Base-by-base conservation (phyloP, 2,113 vertebrate species). In the Antigone vipio region DNA sequence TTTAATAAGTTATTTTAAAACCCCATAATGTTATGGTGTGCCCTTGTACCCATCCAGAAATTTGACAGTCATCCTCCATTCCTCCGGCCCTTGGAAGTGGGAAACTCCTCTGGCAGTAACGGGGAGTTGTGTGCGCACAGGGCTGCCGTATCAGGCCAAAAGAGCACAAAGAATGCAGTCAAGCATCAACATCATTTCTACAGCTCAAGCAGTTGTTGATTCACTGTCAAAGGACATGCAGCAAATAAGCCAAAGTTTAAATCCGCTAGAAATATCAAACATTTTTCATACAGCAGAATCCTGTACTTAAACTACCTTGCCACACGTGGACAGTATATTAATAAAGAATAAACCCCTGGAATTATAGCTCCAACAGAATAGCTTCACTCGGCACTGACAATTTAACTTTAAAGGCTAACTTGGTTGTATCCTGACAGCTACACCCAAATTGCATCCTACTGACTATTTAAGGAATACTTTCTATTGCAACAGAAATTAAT, bases 151-250 rank as follows among this genome's bases (percentile, higher is more conserved):
- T 17, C 8, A 9, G 93, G 92, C 84, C 92, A 89, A 50, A 77
- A 50, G 92, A 94, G 86, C 95, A 96, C 85, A 89, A 95, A 92
- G 75, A 92, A 93, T 34, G 94, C 96, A 96, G 74, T 73, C 90
- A 88, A 86, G 95, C 93, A 85, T 91, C 94, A 89, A 86, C 74
- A 80, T 82, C 78, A 74, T 86, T 91, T 40, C 90, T 87, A 55
- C 95, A 91, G 60, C 76, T 93, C 81, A 29, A 81, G 92, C 87
- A 84, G 40, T 76, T 68, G 88, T 82, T 82, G 88, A 89, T 92
- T 96, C 89, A 68, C 88, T 83, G 66, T 93, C 82, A 92, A 89
- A 95, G 73, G 79, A 93, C 85, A 62, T 45, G 64, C 53, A 79
- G 86, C 79, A 91, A 93, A 92, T 50, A 92, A 88, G 59, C 38